Conservation (phyloP, 2,797 vertebrate genomes). For the Sebastes minor region DNA sequence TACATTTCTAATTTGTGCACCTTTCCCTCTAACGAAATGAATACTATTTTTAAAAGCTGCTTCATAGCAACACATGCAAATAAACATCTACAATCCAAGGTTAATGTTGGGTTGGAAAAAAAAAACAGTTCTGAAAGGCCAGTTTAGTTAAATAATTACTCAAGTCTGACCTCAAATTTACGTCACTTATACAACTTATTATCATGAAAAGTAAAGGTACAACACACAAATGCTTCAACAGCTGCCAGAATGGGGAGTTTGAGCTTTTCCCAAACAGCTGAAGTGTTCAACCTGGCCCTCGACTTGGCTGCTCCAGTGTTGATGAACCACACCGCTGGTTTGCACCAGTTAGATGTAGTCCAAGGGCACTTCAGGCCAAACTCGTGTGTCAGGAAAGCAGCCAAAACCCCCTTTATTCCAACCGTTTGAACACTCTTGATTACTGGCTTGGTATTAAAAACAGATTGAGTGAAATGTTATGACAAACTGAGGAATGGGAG, state of each 20-base stretch:
- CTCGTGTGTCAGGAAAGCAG: slow-evolving; percentile 35
- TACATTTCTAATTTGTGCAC: not conserved
- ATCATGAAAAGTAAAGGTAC: not conserved
- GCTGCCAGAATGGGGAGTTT: slow-evolving; percentile 42
- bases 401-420: slow-evolving; percentile 28
- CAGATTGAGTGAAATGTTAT: slow-evolving; percentile 40
- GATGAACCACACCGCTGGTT: slow-evolving; percentile 21
- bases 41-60: not conserved
- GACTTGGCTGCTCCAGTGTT: slow-evolving; percentile 32
- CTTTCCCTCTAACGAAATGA: not conserved
- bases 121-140: not conserved
- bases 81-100: not conserved
- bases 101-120: not conserved
- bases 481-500: slow-evolving; percentile 29
- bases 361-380: slow-evolving; percentile 62
- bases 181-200: not conserved
- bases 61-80: not conserved
- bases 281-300: slow-evolving; percentile 43
- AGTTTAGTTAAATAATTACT: not conserved
- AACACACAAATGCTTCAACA: not conserved
- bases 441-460: slow-evolving; percentile 14
- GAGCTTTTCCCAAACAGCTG: slow-evolving; percentile 44
- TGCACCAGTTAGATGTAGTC: slow-evolving; percentile 41
- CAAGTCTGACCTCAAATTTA: not conserved
- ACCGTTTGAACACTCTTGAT: not conserved